Percentiles rank a stretch among this genome's conserved stretches.
Evolutionary conservation across 2,888 invertebrate species (phyloP).

Genomic region (Drosophila mimica): DNA sequence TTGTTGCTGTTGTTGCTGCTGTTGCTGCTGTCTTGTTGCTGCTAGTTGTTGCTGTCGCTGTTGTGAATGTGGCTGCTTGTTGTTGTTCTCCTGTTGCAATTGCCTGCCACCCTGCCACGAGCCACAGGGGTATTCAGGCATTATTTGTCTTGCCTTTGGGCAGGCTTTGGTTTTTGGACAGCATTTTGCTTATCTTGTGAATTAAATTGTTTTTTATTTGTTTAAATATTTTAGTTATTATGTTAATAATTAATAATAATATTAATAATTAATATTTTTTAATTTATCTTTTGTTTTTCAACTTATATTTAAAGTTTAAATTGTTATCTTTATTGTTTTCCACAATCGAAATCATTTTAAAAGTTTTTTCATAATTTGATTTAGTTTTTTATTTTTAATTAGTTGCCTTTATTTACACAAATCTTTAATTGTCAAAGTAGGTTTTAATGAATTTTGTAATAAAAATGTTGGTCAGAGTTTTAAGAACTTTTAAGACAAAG

Average conservation of each 20-base stretch:
- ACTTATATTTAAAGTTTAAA: neutral
- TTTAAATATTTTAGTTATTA: neutral
- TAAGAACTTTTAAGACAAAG: neutral
- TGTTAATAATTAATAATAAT: too few species aligned
- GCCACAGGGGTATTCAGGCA: conserved; percentile 28
- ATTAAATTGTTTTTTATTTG: neutral
- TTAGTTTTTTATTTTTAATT: neutral
- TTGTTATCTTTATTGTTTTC: neutral
- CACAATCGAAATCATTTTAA: neutral
- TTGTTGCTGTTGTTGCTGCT: conserved; percentile 24
- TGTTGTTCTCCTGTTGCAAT: conserved; percentile 28
- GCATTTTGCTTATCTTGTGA: neutral
- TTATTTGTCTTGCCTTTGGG: neutral
- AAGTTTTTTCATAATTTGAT: neutral
- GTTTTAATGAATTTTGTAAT: neutral
- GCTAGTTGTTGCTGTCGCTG: conserved; percentile 14
- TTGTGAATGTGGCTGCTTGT: conserved; percentile 1
- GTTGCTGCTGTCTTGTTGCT: conserved; percentile 22
- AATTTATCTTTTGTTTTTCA: neutral
- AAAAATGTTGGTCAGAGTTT: neutral
- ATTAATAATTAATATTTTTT: too few species aligned
- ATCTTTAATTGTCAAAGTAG: neutral
- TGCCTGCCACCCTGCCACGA: conserved; percentile 8
- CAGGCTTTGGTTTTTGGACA: too few species aligned
- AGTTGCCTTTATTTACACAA: neutral